Evolutionary conservation across 2,113 vertebrate species (phyloP).

Genomic region (Poecile atricapillus): DNA sequence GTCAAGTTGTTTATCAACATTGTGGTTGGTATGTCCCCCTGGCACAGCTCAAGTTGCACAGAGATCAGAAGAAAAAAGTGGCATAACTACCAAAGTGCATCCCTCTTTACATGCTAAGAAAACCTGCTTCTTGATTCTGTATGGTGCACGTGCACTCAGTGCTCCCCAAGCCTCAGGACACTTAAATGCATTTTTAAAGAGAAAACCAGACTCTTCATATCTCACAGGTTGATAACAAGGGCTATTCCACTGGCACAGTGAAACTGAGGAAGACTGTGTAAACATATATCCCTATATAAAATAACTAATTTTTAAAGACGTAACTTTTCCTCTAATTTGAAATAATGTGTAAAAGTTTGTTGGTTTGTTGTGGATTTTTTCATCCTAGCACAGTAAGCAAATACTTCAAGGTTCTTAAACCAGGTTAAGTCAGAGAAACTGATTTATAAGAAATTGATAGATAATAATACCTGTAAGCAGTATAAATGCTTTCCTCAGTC

Average conservation of each 20-base stretch:
- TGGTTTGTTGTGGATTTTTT: no score
- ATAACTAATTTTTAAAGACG: neutral
- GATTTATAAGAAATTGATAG: neutral
- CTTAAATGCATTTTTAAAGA: neutral
- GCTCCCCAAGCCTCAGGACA: neutral
- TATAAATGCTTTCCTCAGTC: neutral
- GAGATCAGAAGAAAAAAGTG: neutral
- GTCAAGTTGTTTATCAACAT: neutral
- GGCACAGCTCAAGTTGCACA: neutral
- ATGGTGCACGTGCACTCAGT: neutral
- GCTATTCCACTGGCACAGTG: neutral
- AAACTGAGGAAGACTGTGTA: neutral
- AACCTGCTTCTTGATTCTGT: neutral
- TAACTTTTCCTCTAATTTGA: neutral
- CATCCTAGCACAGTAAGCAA: neutral
- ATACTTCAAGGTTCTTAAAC: neutral
- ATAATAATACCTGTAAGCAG: neutral
- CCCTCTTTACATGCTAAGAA: neutral
- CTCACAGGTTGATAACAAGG: neutral
- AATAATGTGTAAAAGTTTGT: neutral
- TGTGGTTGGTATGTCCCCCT: neutral
- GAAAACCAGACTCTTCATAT: neutral
- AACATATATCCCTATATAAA: neutral
- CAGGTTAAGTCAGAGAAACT: neutral
- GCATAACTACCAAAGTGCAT: rapidly evolving